These are phyloP conservation scores for Chaetophractus vellerosus DNA, from an alignment of 2,797 vertebrate species.

Conservation along the genomic window DNA sequence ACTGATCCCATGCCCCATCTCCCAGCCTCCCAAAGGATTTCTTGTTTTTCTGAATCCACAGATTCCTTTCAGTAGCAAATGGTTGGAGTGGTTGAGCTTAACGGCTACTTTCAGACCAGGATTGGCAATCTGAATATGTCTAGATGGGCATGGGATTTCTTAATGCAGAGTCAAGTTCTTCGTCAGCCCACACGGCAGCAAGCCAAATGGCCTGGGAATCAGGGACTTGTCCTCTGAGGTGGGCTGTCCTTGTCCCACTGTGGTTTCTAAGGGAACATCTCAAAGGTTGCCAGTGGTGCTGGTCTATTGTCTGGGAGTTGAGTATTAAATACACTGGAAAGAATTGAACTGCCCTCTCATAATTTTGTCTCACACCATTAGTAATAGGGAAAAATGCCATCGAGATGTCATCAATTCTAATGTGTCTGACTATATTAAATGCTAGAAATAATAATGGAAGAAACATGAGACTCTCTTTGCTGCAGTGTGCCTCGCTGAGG, in stretches of 20 bases:
- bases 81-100: not conserved
- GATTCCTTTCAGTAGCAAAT: not conserved
- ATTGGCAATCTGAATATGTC: not conserved
- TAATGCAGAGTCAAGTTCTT: not conserved
- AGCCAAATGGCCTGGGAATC: not conserved
- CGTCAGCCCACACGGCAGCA: not conserved
- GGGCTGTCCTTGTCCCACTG: not conserved
- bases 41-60: slow-evolving; percentile 14
- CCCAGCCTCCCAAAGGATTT: not conserved
- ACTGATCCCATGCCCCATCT: not conserved
- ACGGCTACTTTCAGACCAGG: not conserved
- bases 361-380: slow-evolving; percentile 40
- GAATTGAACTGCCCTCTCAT: not conserved
- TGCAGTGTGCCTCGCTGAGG: slow-evolving; percentile 65
- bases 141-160: not conserved
- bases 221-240: not conserved
- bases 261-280: not conserved
- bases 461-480: slow-evolving; percentile 75
- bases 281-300: not conserved
- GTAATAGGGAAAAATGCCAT: not conserved
- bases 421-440: slow-evolving; percentile 61
- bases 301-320: not conserved
- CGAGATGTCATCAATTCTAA: slow-evolving; percentile 68
- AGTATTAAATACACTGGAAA: not conserved
- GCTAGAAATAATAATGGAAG: slow-evolving; percentile 73